These are phyloP conservation scores for Flabesymbios commensalis DNA, from an alignment of 2,888 invertebrate genomes.

Conservation along the genomic window DNA sequence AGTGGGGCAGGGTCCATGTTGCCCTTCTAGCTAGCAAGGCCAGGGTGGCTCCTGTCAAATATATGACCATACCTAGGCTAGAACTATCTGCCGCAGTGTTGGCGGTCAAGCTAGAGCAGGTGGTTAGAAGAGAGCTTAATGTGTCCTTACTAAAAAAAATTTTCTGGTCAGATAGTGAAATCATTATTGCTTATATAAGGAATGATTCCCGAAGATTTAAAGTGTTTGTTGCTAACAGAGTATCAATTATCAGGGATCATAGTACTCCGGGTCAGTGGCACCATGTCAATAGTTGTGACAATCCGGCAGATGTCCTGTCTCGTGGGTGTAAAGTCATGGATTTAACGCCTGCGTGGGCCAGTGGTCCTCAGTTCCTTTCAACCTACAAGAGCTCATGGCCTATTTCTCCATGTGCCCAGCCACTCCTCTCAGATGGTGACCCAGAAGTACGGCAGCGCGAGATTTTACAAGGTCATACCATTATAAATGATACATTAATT, in stretches of 20 bases:
- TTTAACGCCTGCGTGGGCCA: constrained; percentile 4
- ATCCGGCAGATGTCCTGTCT: constrained; percentile 31
- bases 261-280: constrained; percentile 30
- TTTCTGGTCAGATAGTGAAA: constrained; percentile 15
- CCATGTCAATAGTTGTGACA: constrained; percentile 35
- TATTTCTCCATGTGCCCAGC: too few species aligned
- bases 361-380: constrained; percentile 14
- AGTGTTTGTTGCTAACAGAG: constrained; percentile 38
- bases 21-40: constrained; percentile 32
- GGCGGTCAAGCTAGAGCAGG: neutral
- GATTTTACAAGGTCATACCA: too few species aligned
- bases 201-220: constrained; percentile 33
- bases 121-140: constrained; percentile 12
- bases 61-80: constrained; percentile 23
- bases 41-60: constrained; percentile 33
- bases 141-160: constrained; percentile 7
- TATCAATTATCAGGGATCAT: constrained; percentile 31
- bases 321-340: constrained; percentile 17
- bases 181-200: constrained; percentile 12
- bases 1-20: constrained; percentile 22
- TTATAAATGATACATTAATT: too few species aligned
- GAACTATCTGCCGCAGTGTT: neutral
- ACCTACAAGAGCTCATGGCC: too few species aligned
- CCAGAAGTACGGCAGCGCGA: neutral
- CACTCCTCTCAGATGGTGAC: neutral